A percentile compares a stretch with the other conserved stretches of the same genome.
Evolutionary conservation across 2,888 invertebrate genomes (phyloP).

Genomic region (Pseudoips prasinana): DNA sequence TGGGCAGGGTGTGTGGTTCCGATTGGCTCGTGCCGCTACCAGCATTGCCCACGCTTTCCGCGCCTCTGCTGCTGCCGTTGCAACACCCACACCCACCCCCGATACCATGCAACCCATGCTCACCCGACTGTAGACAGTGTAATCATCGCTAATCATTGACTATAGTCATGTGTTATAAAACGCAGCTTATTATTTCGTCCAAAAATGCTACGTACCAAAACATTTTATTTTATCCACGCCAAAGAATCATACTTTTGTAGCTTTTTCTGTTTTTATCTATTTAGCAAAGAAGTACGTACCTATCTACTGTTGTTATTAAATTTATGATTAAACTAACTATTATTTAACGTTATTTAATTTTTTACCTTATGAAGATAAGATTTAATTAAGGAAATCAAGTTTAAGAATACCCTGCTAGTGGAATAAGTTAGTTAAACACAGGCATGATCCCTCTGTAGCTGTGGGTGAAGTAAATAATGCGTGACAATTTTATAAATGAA

Average conservation of each 20-base stretch:
- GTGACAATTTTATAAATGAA: constrained; percentile 51
- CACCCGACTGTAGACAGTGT: constrained; percentile 75
- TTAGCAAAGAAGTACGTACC: too few species aligned
- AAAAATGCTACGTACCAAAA: background rate
- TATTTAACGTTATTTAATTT: too few species aligned
- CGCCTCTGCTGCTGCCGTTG: constrained; percentile 63
- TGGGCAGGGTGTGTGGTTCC: constrained; percentile 77
- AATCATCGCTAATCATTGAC: constrained; percentile 50
- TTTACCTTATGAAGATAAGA: too few species aligned
- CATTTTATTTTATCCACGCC: constrained; percentile 10
- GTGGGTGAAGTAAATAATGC: constrained; percentile 57
- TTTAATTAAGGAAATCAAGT: too few species aligned
- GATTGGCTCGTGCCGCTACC: constrained; percentile 77
- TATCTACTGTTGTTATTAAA: too few species aligned
- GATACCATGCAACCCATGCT: constrained; percentile 59
- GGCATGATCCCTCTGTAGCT: constrained; percentile 44
- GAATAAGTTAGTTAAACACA: too few species aligned
- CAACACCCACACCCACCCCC: constrained; percentile 62
- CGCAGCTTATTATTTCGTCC: constrained; percentile 6
- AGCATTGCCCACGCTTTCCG: constrained; percentile 63
- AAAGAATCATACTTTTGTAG: constrained; percentile 28
- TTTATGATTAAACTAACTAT: too few species aligned
- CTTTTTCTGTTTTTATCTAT: too few species aligned
- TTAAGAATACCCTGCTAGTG: too few species aligned
- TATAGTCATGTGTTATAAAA: constrained; percentile 3